phyloP scores from a whole-genome alignment of 2,797 vertebrate species.

The Tragelaphus oryx region DNA sequence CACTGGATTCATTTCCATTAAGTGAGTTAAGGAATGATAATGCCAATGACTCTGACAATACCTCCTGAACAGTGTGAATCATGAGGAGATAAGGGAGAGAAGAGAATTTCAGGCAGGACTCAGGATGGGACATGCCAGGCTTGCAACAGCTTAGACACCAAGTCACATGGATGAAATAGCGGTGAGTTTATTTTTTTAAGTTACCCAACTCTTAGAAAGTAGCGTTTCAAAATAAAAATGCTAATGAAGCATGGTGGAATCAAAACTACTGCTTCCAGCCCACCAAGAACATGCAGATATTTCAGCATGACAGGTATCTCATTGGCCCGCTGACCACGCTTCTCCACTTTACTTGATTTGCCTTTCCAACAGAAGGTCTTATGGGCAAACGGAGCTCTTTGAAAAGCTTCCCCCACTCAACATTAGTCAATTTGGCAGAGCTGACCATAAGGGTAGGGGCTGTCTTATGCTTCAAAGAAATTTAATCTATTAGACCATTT shows the following conservation, averaged over 20 bases:
- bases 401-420: not conserved
- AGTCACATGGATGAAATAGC: not conserved
- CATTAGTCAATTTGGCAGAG: constrained; percentile 35
- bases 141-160: not conserved
- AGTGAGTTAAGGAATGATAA: not conserved
- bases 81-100: not conserved
- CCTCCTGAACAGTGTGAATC: not conserved
- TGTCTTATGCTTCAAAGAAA: constrained; percentile 30
- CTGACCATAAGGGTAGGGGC: not conserved
- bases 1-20: not conserved
- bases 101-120: not conserved
- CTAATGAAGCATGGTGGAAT: accelerated
- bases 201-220: not conserved
- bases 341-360: not conserved
- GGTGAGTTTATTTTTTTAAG: not conserved
- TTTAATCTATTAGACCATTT: constrained; percentile 31
- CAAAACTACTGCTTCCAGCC: not conserved
- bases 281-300: not conserved
- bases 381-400: not conserved
- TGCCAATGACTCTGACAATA: not conserved
- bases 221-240: not conserved
- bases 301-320: not conserved
- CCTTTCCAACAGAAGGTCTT: not conserved
- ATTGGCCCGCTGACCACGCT: not conserved
- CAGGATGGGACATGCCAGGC: not conserved